Conservation (phyloP, 2,797 vertebrate species). For the Cynodonichthys magdalenae region DNA sequence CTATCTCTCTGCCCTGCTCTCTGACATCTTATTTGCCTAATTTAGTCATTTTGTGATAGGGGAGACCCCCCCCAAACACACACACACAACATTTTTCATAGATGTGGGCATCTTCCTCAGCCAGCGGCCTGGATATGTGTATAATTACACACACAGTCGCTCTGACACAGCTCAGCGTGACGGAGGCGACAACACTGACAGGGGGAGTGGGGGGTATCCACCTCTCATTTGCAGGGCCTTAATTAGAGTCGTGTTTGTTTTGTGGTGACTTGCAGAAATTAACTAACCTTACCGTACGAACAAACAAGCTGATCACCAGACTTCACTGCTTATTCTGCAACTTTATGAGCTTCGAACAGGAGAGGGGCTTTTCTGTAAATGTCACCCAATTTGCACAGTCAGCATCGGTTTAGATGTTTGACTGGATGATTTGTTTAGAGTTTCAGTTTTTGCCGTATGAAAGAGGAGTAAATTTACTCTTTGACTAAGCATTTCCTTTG, state of each 20-base stretch:
- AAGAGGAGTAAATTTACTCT: background rate
- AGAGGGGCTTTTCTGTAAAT: slow-evolving; percentile 12
- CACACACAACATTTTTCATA: slow-evolving; percentile 4
- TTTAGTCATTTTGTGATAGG: slow-evolving; percentile 38
- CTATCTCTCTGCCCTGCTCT: slow-evolving; percentile 3
- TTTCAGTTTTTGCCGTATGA: background rate
- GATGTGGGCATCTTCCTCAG: slow-evolving; percentile 36
- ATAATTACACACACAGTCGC: slow-evolving; percentile 59
- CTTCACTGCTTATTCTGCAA: background rate
- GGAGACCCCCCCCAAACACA: no score
- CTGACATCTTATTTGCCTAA: slow-evolving; percentile 33
- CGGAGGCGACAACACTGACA: slow-evolving; percentile 27
- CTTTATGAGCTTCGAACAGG: background rate
- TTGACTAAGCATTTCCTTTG: background rate
- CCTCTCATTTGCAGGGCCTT: slow-evolving; percentile 52
- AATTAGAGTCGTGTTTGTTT: slow-evolving; percentile 58
- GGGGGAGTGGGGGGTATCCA: slow-evolving; percentile 43
- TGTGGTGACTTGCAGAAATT: slow-evolving; percentile 48
- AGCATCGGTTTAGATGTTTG: background rate
- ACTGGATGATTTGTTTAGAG: background rate
- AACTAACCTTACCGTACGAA: slow-evolving; percentile 30
- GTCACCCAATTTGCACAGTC: slow-evolving; percentile 18
- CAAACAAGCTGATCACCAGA: slow-evolving; percentile 10
- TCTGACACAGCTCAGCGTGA: slow-evolving; percentile 61
- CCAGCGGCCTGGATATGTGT: slow-evolving; percentile 33